These are phyloP conservation scores for Cactoblastis cactorum DNA, from an alignment of 2,888 invertebrate genomes.

Conservation along the genomic window DNA sequence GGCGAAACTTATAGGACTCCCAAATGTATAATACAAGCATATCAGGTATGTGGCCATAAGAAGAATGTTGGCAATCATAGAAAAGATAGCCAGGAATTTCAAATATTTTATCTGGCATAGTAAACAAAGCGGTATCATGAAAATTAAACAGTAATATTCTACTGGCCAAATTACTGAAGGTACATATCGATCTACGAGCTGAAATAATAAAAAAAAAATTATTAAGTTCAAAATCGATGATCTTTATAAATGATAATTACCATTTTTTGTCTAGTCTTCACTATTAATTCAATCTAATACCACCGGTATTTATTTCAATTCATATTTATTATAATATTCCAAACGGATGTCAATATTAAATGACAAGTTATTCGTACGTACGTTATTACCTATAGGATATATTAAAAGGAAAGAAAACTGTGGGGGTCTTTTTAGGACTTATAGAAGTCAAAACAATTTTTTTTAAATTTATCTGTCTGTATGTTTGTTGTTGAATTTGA, in stretches of 20 bases:
- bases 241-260: background rate
- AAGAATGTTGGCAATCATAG: slow-evolving; percentile 90
- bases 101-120: slow-evolving; percentile 83
- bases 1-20: slow-evolving; percentile 55
- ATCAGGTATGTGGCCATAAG: slow-evolving; percentile 89
- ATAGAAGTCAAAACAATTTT: no score
- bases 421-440: no score
- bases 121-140: slow-evolving; percentile 54
- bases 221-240: background rate
- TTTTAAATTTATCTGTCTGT: no score
- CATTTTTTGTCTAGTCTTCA: no score
- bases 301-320: no score
- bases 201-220: slow-evolving; percentile 34
- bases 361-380: no score
- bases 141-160: slow-evolving; percentile 66
- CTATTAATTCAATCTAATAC: no score
- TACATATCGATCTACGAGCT: slow-evolving; percentile 61
- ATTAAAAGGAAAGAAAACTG: no score
- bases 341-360: no score
- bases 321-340: no score
- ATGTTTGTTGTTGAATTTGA: no score
- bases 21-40: slow-evolving; percentile 91
- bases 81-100: slow-evolving; percentile 92
- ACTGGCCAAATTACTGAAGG: slow-evolving; percentile 50
- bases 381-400: no score